Evolutionary conservation across 2,888 invertebrate species (phyloP).

Genomic region (Zootermopsis nevadensis): DNA sequence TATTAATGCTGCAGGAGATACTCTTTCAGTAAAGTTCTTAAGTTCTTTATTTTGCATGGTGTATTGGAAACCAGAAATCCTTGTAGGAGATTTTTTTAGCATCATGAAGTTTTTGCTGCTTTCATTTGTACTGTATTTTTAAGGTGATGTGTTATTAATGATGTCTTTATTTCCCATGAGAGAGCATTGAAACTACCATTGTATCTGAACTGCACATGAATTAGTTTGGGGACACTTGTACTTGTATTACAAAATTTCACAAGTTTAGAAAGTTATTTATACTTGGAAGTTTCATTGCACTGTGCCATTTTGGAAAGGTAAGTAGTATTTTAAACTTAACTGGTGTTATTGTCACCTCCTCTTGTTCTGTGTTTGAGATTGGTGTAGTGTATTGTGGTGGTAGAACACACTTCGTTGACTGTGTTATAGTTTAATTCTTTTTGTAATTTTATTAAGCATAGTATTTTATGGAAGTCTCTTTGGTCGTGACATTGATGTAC

Average conservation of each 20-base stretch:
- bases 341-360: slow-evolving; percentile 11
- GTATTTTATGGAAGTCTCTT: slow-evolving; percentile 23
- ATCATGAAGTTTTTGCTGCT: neutral
- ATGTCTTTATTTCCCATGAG: neutral
- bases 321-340: slow-evolving; percentile 1
- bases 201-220: neutral
- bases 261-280: neutral
- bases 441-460: slow-evolving; percentile 4
- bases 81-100: slow-evolving; percentile 34
- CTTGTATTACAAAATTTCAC: neutral
- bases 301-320: slow-evolving; percentile 26
- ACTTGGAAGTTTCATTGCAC: slow-evolving; percentile 29
- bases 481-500: slow-evolving; percentile 19
- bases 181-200: neutral
- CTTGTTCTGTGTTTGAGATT: slow-evolving; percentile 28
- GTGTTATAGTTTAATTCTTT: slow-evolving; percentile 8
- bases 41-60: slow-evolving; percentile 39
- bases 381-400: slow-evolving; percentile 49
- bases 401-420: slow-evolving; percentile 34
- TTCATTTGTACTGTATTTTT: neutral
- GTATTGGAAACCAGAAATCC: slow-evolving; percentile 35
- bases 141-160: neutral
- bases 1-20: slow-evolving; percentile 50
- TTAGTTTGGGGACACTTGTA: neutral
- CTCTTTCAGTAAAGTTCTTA: slow-evolving; percentile 28